Evolutionary conservation across 2,797 vertebrate species (phyloP).

Genomic region (Morelia viridis): DNA sequence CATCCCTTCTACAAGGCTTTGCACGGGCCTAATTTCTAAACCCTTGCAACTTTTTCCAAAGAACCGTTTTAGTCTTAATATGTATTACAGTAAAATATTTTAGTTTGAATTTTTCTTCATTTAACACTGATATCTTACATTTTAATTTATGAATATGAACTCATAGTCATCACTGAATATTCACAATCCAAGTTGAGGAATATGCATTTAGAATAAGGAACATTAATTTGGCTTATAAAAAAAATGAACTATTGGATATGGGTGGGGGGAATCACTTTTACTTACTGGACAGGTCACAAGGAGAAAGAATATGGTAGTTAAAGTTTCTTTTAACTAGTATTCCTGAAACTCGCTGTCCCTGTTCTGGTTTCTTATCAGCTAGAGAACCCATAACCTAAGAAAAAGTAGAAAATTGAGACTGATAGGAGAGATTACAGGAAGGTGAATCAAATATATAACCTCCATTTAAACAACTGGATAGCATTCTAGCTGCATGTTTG

Average conservation of each 20-base stretch:
- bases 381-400: constrained; percentile 92
- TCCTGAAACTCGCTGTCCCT: constrained; percentile 92
- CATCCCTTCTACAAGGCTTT: not conserved
- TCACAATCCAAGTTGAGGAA: not conserved
- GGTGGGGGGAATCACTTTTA: constrained; percentile 31
- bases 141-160: not conserved
- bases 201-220: not conserved
- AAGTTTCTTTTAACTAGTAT: constrained; percentile 97
- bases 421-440: not conserved
- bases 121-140: not conserved
- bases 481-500: not conserved
- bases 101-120: not conserved
- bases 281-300: constrained; percentile 93
- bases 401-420: not conserved
- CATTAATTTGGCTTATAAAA: not conserved
- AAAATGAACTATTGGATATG: not conserved
- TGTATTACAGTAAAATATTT: not conserved
- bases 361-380: constrained; percentile 89
- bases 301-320: constrained; percentile 93
- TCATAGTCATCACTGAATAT: not conserved
- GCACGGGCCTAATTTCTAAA: not conserved
- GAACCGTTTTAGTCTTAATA: not conserved
- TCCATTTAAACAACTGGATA: not conserved
- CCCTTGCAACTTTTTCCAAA: not conserved
- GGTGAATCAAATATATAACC: rapidly evolving